Evolutionary conservation across 2,797 vertebrate genomes (phyloP).

Genomic region (Anabas testudineus): DNA sequence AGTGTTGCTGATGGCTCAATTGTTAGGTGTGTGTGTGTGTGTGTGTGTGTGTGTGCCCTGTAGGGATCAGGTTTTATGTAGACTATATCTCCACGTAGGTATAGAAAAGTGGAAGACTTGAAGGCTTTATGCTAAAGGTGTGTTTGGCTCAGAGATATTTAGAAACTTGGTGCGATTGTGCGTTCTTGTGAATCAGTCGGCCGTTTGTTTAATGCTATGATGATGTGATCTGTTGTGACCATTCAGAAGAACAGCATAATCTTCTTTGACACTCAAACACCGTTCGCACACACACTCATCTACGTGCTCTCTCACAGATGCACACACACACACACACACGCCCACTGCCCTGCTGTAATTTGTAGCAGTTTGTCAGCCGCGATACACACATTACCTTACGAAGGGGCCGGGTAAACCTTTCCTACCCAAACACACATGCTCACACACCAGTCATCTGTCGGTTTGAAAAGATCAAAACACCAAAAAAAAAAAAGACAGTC

Average conservation of each 20-base stretch:
- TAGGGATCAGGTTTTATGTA: constrained; percentile 30
- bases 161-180: constrained; percentile 28
- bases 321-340: constrained; percentile 40
- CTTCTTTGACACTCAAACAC: constrained; percentile 71
- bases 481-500: constrained; percentile 80
- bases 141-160: constrained; percentile 52
- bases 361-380: constrained; percentile 72
- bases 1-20: constrained; percentile 56
- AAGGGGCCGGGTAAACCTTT: constrained; percentile 65
- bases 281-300: constrained; percentile 47
- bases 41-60: constrained; percentile 34
- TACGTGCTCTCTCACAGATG: constrained; percentile 24
- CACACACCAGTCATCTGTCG: constrained; percentile 71
- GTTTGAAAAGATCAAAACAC: constrained; percentile 80
- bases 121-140: constrained; percentile 42
- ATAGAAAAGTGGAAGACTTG: constrained; percentile 10
- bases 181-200: constrained; percentile 56
- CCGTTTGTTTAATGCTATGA: constrained; percentile 62
- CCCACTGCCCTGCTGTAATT: constrained; percentile 65
- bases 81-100: constrained; percentile 23
- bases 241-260: constrained; percentile 72
- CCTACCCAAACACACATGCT: constrained; percentile 41
- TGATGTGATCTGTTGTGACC: constrained; percentile 84
- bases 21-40: constrained; percentile 28
- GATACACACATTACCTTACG: constrained; percentile 73